Evolutionary conservation across 2,888 invertebrate species (phyloP).

Genomic region (Cryptosula pallasiana): DNA sequence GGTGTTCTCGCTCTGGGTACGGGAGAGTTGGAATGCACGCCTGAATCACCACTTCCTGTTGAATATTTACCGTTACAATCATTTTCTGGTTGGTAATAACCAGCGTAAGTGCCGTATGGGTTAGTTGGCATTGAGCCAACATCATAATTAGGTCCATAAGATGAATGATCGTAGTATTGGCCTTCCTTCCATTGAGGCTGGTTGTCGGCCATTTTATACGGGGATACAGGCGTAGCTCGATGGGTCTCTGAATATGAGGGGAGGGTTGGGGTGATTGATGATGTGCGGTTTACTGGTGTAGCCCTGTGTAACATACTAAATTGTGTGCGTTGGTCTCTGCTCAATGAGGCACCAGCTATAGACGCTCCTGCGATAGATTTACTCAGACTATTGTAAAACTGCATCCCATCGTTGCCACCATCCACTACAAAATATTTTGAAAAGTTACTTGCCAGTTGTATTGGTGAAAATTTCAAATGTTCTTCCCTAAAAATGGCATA

Average conservation of each 20-base stretch:
- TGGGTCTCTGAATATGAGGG: neutral
- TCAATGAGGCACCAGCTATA: neutral
- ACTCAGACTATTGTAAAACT: constrained; percentile 21
- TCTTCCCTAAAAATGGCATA: too few relatives aligned
- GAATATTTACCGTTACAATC: constrained; percentile 21
- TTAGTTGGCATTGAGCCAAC: neutral
- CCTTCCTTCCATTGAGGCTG: neutral
- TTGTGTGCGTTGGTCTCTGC: neutral
- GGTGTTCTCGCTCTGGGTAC: constrained; percentile 13
- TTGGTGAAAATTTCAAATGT: too few relatives aligned
- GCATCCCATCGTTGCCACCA: neutral
- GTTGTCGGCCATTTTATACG: neutral
- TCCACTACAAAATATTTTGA: neutral
- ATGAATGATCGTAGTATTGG: neutral
- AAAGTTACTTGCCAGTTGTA: too few relatives aligned
- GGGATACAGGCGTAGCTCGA: neutral
- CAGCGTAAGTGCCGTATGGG: neutral
- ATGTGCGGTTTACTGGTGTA: constrained; percentile 7
- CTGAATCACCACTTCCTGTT: constrained; percentile 18
- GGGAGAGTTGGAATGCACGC: constrained; percentile 21
- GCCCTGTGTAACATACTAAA: neutral
- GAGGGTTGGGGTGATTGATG: neutral
- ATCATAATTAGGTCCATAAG: neutral
- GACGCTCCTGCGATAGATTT: constrained; percentile 5
- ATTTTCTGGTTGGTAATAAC: neutral